A percentile compares a stretch with the other conserved stretches of the same genome.
Evolutionary conservation across 2,888 invertebrate genomes (phyloP).

Genomic region (Cephus pulcher): DNA sequence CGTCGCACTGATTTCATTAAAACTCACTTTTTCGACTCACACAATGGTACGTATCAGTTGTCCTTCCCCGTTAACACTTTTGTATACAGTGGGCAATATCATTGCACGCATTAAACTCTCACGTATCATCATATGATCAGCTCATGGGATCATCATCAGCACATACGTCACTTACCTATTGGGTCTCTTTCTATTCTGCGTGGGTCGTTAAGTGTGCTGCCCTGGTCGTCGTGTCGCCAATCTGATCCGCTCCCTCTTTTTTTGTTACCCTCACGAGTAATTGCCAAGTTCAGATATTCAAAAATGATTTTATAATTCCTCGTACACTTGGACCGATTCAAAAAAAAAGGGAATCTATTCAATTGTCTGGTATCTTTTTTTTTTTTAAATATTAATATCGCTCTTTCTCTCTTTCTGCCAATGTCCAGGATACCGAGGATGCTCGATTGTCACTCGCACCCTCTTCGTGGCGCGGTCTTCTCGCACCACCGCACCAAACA

Average conservation of each 20-base stretch:
- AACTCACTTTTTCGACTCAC: neutral
- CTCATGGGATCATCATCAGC: neutral
- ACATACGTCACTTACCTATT: neutral
- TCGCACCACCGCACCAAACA: constrained; percentile 67
- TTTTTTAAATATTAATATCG: neutral
- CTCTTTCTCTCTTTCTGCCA: neutral
- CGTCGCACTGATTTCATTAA: neutral
- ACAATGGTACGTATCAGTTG: neutral
- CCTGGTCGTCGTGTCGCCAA: neutral
- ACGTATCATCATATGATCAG: neutral
- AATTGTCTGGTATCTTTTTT: neutral
- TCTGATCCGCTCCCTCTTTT: neutral
- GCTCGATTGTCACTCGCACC: constrained; percentile 15
- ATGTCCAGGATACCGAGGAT: neutral
- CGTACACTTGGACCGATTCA: neutral
- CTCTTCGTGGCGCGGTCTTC: constrained; percentile 20
- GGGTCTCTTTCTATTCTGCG: neutral
- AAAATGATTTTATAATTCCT: neutral
- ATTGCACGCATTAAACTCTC: neutral
- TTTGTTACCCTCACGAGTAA: neutral
- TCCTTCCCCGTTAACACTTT: neutral
- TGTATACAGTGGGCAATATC: neutral
- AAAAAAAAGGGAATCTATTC: neutral
- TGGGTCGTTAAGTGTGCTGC: neutral
- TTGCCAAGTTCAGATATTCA: neutral